phyloP scores from a whole-genome alignment of 2,888 invertebrate genomes.

The Aethes cnicana region DNA sequence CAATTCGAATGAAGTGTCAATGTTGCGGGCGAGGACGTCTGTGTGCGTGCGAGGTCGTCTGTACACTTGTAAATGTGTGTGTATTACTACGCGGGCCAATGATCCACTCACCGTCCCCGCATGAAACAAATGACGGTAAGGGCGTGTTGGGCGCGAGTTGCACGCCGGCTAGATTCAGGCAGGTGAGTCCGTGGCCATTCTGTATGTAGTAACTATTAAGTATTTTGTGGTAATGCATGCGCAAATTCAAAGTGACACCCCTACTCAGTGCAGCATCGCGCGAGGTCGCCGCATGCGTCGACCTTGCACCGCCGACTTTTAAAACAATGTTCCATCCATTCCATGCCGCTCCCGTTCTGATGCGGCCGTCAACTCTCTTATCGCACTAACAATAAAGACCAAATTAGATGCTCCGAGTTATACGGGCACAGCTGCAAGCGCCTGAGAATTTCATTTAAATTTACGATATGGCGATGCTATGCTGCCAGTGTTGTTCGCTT shows the following conservation, averaged over 20 bases:
- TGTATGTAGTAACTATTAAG: too few species aligned
- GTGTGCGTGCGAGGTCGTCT: too few species aligned
- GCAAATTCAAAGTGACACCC: constrained; percentile 10
- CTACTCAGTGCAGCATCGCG: constrained; percentile 21
- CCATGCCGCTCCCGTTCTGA: background rate
- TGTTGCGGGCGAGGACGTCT: too few species aligned
- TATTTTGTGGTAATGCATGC: too few species aligned
- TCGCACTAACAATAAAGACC: background rate
- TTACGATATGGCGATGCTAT: background rate
- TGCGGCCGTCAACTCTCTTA: background rate
- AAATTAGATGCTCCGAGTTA: background rate
- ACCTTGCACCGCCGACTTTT: constrained; percentile 27
- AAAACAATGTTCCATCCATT: constrained; percentile 11
- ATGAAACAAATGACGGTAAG: too few species aligned
- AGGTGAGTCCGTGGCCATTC: too few species aligned
- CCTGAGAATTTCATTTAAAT: constrained; percentile 2
- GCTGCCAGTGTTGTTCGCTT: constrained; percentile 3
- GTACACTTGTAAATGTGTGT: too few species aligned
- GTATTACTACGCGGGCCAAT: too few species aligned
- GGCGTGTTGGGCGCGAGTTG: too few species aligned
- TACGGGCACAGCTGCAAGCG: background rate
- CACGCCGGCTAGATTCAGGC: too few species aligned
- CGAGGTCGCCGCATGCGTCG: constrained; percentile 21
- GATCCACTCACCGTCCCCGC: too few species aligned
- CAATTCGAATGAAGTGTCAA: too few species aligned